Base-by-base conservation (phyloP, 2,797 vertebrate genomes). In the Diceros bicornis region DNA sequence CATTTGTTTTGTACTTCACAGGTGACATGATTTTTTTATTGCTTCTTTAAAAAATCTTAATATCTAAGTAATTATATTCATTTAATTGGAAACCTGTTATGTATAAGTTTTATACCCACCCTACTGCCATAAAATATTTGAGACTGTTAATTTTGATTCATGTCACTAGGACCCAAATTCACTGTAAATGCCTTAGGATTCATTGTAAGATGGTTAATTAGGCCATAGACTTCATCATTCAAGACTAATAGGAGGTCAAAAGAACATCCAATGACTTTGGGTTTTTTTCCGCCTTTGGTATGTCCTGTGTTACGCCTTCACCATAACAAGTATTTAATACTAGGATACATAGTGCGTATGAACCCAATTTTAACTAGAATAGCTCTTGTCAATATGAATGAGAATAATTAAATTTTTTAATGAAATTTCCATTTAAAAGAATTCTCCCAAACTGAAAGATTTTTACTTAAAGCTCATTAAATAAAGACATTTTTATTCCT, bases 211-310 rank as follows among this genome's bases (percentile, higher is more conserved):
- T 0, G 66, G 27, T 57, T 41, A 37, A 68, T 10, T 32, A 44
- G 47, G 23, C 34, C 34, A 18, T 3, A 55, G 25, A 27, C 25
- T 61, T 50, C 18, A 27, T 23, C 47, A 21, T 32, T 16, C 55
- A 7, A 77, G 25, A n/a, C 37, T 18, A 23, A 44, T 0, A 52
- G 7, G n/a, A 41, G 77, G 3, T 23, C 20, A 20, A 16, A 25
- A 34, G 14, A 9, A 61, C 3, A 6, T 1, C 29, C 29, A 23
- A 13, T 2, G 27, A 4, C 20, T 27, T 2, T 27, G n/a, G 1
- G 7, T 50, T 29, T 32, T n/a, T 41, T 32, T 29, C 55, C 44
- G 41, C 32, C 17, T 57, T 37, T 68, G 5, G 10, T 5, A 9
- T 3, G 1, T 3, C 11, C 21, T 32, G 2, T 59, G 6, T 29